Evolutionary conservation across 1,140 invertebrate genomes (phyloP).

Genomic region (Sipha flava): DNA sequence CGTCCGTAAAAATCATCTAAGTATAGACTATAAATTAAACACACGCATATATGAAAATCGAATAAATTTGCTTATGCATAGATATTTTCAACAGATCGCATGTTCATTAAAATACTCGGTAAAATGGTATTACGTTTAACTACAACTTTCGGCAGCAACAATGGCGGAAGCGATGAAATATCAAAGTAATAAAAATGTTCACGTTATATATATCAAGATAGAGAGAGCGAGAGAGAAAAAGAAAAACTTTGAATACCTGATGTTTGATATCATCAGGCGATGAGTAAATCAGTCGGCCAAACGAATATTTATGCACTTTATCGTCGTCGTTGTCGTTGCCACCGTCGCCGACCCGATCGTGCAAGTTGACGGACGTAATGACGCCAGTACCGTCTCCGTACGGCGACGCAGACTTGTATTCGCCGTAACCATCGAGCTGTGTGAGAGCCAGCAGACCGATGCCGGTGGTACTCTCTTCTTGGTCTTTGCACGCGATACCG

Average conservation of each 20-base stretch:
- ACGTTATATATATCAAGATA: neutral
- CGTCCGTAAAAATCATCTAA: too few species aligned
- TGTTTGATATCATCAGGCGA: neutral
- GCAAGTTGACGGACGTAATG: neutral
- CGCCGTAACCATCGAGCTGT: constrained; percentile 20
- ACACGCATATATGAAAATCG: too few species aligned
- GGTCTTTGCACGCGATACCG: neutral
- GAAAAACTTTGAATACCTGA: neutral
- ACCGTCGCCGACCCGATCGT: neutral
- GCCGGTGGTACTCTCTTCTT: neutral
- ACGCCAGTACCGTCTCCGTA: neutral
- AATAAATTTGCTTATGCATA: too few species aligned
- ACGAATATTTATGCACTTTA: neutral
- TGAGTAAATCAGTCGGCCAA: neutral
- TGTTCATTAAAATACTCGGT: too few species aligned
- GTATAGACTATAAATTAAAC: too few species aligned
- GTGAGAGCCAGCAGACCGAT: constrained; percentile 4
- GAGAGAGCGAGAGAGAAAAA: neutral
- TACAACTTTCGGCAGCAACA: too few species aligned
- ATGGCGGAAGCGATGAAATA: too few species aligned
- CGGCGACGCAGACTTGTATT: neutral
- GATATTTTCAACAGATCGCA: too few species aligned
- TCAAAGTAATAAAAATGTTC: neutral
- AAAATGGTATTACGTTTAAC: too few species aligned
- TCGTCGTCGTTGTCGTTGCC: neutral